Evolutionary conservation across 2,113 vertebrate species (phyloP), one percentile per base, ranked within the genome.

Genomic region (Petrocephalus zakoni): DNA sequence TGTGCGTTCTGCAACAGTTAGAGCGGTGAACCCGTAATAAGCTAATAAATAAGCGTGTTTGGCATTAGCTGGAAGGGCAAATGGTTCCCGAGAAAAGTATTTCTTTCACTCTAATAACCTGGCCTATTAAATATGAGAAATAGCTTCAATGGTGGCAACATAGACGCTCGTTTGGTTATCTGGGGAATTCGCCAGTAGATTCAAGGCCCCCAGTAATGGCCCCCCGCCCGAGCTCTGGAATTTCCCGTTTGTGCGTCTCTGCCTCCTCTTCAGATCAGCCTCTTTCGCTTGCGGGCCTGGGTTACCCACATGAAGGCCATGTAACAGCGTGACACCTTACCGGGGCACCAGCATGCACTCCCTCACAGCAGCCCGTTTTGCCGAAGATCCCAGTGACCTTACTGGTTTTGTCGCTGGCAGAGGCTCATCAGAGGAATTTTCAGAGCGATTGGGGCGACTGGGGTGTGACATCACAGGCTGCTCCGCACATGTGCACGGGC

Each of bases 351-450:
- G 83, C 75, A 47, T 46, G 87, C 4, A 86, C 84, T 88, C 90
- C 89, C 87, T 78, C 89, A 90, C 87, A 47, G 51, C 78, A 19
- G 42, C 25, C 82, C 89, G 55, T 88, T 88, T 84, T 55, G 34
- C 89, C 86, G 37, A 29, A 42, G 56, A 88, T 68, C 85, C 82
- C 85, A 15, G 29, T 78, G 88, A 85, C 87, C 47, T 72, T 87
- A 82, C 47, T n/a, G 81, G 58, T 56, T 88, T 85, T 19, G 17
- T 15, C 17, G 13, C 17, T 17, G 10, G 85, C 87, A 53, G 56
- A 89, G 87, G 56, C 46, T 56, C 13, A 84, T n/a, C 34, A 10
- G 47, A 8, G 49, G 51, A 86, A 55, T 25, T 8, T 58, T 55
- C 51, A 86, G 17, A 81, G n/a, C n/a, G n/a, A n/a, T n/a, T n/a